Evolutionary conservation across 2,797 vertebrate genomes (phyloP), one percentile per base, ranked within the genome.

Genomic region (Leuciscus waleckii): DNA sequence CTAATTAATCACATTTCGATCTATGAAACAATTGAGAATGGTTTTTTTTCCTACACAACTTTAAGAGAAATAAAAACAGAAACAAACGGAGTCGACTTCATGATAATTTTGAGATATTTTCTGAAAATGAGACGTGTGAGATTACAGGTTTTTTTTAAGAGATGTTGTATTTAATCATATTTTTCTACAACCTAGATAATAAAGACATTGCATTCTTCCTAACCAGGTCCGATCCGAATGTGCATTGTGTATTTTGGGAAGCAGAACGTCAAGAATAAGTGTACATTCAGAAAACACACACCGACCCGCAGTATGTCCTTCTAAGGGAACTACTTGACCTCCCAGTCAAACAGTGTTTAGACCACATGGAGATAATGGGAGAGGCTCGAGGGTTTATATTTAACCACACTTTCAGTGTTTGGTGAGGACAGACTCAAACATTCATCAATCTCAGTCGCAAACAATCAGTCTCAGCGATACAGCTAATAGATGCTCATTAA

Each of bases 341-440:
- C 61, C 56, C 46, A 79, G 78, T 79, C 83, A 88, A 87, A 79
- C 84, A 17, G 81, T 82, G 82, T 83, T 86, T 78, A 67, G 78
- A 82, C 35, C 86, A 81, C 58, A 58, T 43, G 70, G 23, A 83
- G 82, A 84, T 84, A 88, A 83, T 81, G 83, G 67, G 61, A 65
- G 75, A 41, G 26, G 32, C 19, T 32, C 6, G 29, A 35, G 69
- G 49, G 86, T 87, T 90, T 88, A 90, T 88, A 70, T 89, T 90
- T 90, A 90, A 88, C 86, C 84, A 29, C 78, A 88, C 87, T 77
- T 85, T 87, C 73, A 80, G 39, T 85, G 87, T 86, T 88, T 86
- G 86, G 68, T 61, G 81, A 87, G 81, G 85, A 65, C 58, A 79
- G 32, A 74, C 73, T 84, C 63, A 63, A 69, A 68, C 46, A 39